phyloP scores from a whole-genome alignment of 1,140 invertebrate species.

The Caenorhabditis latens region DNA sequence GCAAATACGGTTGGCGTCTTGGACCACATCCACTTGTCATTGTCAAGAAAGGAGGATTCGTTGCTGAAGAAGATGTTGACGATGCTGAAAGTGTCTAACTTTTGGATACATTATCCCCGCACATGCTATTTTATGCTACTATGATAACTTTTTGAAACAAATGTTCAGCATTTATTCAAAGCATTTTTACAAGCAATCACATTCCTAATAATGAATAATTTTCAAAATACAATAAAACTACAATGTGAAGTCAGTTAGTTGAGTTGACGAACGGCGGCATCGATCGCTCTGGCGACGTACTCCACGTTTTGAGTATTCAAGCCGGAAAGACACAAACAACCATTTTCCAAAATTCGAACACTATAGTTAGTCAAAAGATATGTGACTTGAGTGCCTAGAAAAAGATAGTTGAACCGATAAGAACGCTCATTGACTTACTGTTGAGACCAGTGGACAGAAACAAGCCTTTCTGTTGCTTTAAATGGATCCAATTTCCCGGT shows the following conservation, averaged over 20 bases:
- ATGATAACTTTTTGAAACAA: too few relatives aligned
- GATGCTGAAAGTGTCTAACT: constrained; percentile 56
- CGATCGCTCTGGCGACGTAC: constrained; percentile 85
- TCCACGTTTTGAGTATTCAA: constrained; percentile 89
- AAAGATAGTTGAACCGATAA: too few relatives aligned
- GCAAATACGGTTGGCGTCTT: constrained; percentile 70
- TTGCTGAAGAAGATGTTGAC: constrained; percentile 68
- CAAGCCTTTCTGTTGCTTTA: too few relatives aligned
- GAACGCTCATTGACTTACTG: neutral
- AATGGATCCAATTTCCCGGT: too few relatives aligned
- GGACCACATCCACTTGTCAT: constrained; percentile 71
- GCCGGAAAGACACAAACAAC: constrained; percentile 94
- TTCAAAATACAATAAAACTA: neutral
- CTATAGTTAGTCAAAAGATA: constrained; percentile 81
- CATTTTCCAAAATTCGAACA: constrained; percentile 90
- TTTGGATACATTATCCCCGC: neutral
- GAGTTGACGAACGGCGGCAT: constrained; percentile 72
- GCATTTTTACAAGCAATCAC: too few relatives aligned
- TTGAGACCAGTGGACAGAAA: neutral
- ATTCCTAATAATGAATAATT: too few relatives aligned
- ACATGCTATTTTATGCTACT: too few relatives aligned
- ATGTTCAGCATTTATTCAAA: too few relatives aligned
- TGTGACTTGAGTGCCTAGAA: too few relatives aligned
- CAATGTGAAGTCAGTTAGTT: constrained; percentile 5
- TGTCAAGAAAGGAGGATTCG: constrained; percentile 73